Evolutionary conservation across 2,888 invertebrate genomes (phyloP).

Genomic region (Aspidapion aeneum): DNA sequence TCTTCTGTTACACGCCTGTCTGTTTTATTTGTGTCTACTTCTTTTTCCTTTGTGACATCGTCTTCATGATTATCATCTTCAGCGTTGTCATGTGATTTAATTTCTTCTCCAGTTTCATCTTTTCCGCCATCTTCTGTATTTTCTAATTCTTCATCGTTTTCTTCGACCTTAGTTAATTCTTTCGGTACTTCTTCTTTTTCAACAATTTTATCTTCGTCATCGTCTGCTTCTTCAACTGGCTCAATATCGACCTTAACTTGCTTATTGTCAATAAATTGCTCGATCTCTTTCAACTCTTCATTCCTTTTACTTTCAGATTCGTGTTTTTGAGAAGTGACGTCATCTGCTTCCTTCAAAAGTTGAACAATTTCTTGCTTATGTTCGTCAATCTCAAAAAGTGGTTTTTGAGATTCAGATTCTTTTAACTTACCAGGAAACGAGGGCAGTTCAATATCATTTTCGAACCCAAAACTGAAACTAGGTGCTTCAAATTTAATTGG

Average conservation of each 20-base stretch:
- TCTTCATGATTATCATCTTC: constrained; percentile 15
- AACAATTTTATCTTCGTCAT: constrained; percentile 5
- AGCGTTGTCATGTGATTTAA: constrained; percentile 6
- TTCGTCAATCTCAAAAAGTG: not conserved
- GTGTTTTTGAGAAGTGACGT: not conserved
- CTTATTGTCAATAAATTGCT: not conserved
- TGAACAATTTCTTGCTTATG: not conserved
- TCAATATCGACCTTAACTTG: not conserved
- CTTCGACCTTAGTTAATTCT: constrained; percentile 2
- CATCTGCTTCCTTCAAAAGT: not conserved
- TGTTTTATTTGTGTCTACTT: constrained; percentile 13
- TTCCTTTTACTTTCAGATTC: not conserved
- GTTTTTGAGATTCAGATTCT: too few species aligned
- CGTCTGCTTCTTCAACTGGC: constrained; percentile 2
- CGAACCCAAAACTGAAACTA: not conserved
- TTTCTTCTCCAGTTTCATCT: constrained; percentile 2
- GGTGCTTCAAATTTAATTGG: too few species aligned
- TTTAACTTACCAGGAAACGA: not conserved
- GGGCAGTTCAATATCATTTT: not conserved
- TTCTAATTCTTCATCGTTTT: constrained; percentile 1
- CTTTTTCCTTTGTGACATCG: constrained; percentile 12
- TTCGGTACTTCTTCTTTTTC: constrained; percentile 3
- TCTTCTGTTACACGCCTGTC: constrained; percentile 15
- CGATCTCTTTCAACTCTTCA: constrained; percentile 1
- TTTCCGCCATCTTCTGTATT: constrained; percentile 1